A percentile compares a stretch with the other conserved stretches of the same genome.
Conservation (phyloP, 2,888 invertebrate species). For the Mylabris sibirica region DNA sequence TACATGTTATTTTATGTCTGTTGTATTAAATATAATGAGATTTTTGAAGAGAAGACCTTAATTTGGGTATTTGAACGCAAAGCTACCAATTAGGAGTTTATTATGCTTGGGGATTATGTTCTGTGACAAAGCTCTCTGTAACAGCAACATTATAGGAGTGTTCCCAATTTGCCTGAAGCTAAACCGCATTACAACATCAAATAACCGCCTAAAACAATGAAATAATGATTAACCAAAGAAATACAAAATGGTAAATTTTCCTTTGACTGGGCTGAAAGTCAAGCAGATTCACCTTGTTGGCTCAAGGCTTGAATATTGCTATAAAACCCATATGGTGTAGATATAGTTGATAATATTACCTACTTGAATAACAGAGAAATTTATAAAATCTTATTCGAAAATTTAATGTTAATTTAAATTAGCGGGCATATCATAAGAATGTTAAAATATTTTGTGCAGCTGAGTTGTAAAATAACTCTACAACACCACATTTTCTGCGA, state of each 20-base stretch:
- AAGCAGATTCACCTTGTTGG: conserved; percentile 46
- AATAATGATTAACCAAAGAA: conserved; percentile 58
- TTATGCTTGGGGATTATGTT: conserved; percentile 54
- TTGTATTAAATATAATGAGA: conserved; percentile 4
- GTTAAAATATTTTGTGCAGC: background rate
- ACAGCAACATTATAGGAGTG: conserved; percentile 29
- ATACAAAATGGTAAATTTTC: conserved; percentile 49
- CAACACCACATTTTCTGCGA: conserved; percentile 8
- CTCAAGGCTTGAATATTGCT: conserved; percentile 40
- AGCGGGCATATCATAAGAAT: background rate
- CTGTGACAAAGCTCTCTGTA: conserved; percentile 38
- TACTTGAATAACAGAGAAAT: background rate
- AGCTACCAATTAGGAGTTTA: conserved; percentile 55
- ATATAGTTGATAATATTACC: background rate
- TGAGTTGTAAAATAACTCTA: background rate
- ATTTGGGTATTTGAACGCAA: background rate
- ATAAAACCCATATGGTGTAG: conserved; percentile 24
- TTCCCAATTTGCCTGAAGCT: conserved; percentile 43
- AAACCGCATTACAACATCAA: conserved; percentile 45
- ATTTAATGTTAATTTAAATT: background rate
- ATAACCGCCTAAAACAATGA: conserved; percentile 51
- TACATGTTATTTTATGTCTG: background rate
- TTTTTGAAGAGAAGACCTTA: background rate
- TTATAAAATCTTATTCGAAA: background rate
- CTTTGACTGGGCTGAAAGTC: conserved; percentile 51